A percentile compares a stretch with the other conserved stretches of the same genome.
Evolutionary conservation across 92 coral and sea anemone species (phyloP).

Genomic region (Porites lobata): DNA sequence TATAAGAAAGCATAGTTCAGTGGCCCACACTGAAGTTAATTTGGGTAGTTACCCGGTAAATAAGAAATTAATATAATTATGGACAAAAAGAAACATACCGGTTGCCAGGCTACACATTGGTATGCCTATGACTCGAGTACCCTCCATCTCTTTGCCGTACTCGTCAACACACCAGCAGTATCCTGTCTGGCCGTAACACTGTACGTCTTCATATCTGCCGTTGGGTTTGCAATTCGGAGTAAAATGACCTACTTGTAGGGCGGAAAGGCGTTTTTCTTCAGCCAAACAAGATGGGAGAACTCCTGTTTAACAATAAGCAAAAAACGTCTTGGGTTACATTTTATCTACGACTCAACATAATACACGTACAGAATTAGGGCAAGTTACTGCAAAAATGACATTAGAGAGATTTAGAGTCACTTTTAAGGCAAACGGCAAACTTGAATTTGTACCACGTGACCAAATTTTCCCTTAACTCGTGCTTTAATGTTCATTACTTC

Average conservation of each 20-base stretch:
- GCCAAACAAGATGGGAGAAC: conserved; percentile 69
- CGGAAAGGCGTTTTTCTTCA: conserved; percentile 34
- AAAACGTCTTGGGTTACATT: background rate
- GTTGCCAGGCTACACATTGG: conserved; percentile 71
- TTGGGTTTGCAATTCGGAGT: conserved; percentile 68
- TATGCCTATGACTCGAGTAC: conserved; percentile 71
- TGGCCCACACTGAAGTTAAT: too few relatives aligned
- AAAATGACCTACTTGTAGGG: conserved; percentile 54
- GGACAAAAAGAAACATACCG: conserved; percentile 38
- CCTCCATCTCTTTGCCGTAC: conserved; percentile 63
- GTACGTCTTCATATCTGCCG: conserved; percentile 70
- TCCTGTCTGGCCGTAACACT: conserved; percentile 69
- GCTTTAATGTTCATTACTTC: too few relatives aligned
- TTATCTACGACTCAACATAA: background rate
- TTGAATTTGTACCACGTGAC: too few relatives aligned
- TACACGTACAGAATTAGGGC: too few relatives aligned
- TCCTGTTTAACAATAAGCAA: conserved; percentile 19
- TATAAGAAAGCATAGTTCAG: too few relatives aligned
- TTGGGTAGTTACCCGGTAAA: too few relatives aligned
- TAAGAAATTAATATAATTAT: background rate
- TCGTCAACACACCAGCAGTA: conserved; percentile 87
- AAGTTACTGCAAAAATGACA: too few relatives aligned
- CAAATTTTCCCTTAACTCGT: too few relatives aligned
- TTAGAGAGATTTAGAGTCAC: too few relatives aligned
- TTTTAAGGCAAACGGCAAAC: too few relatives aligned